Conservation (phyloP, 2,888 invertebrate genomes). For the Heliothis peltigera region DNA sequence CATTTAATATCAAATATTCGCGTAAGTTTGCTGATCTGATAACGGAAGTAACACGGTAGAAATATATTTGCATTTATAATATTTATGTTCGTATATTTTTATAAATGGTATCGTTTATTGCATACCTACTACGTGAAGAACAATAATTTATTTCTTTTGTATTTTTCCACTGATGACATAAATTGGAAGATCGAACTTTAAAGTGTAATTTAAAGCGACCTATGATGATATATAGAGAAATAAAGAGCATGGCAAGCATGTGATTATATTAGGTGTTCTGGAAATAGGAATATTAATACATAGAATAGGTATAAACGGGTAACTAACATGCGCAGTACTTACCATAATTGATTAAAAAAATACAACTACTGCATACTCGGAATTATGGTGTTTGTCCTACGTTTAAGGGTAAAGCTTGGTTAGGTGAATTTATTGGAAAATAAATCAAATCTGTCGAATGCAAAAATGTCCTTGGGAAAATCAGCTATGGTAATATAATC, state of each 20-base stretch:
- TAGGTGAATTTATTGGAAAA: no score
- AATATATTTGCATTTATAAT: slow-evolving; percentile 35
- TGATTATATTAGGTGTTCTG: background rate
- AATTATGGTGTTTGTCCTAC: background rate
- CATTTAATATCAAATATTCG: slow-evolving; percentile 22
- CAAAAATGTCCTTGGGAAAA: slow-evolving; percentile 2
- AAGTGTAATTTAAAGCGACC: background rate
- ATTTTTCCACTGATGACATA: slow-evolving; percentile 25
- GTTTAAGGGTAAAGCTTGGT: background rate
- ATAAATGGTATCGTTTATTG: slow-evolving; percentile 29
- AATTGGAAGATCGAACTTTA: slow-evolving; percentile 5
- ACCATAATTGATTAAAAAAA: background rate
- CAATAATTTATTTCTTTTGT: slow-evolving; percentile 28
- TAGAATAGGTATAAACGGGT: slow-evolving; percentile 1
- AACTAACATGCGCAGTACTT: background rate
- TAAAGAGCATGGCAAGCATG: background rate
- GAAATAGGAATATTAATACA: slow-evolving; percentile 1
- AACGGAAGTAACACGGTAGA: slow-evolving; percentile 20
- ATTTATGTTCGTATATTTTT: no score
- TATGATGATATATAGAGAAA: background rate
- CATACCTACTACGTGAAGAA: slow-evolving; percentile 6
- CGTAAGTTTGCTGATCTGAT: slow-evolving; percentile 15
- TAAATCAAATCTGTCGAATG: background rate
- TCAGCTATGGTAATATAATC: slow-evolving; percentile 8
- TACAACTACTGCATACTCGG: background rate